Evolutionary conservation across 2,888 invertebrate species (phyloP).

Genomic region (Cerastoderma edule): DNA sequence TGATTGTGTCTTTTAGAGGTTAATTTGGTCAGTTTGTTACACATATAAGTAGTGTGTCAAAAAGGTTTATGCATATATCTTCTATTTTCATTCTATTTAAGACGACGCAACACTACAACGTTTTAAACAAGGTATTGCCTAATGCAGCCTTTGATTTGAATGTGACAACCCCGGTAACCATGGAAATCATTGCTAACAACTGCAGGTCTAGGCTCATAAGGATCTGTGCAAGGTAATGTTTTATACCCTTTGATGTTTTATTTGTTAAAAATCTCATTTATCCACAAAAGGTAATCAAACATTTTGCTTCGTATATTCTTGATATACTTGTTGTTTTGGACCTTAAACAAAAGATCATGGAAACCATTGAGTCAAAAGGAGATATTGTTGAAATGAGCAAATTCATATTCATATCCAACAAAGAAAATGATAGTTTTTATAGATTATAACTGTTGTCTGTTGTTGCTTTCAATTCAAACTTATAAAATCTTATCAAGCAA

Average conservation of each 20-base stretch:
- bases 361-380: too few species aligned
- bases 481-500: too few species aligned
- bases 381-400: too few species aligned
- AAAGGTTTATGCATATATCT: neutral
- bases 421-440: too few species aligned
- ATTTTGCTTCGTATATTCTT: too few species aligned
- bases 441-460: too few species aligned
- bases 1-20: too few species aligned
- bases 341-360: too few species aligned
- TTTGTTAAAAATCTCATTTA: neutral
- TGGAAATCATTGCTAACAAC: conserved; percentile 55
- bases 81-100: conserved; percentile 42
- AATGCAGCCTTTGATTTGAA: conserved; percentile 63
- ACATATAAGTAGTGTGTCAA: neutral
- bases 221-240: conserved; percentile 59
- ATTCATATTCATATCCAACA: too few species aligned
- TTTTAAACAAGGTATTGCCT: conserved; percentile 54
- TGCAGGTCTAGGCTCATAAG: conserved; percentile 70
- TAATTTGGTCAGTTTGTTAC: neutral
- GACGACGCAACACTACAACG: conserved; percentile 73
- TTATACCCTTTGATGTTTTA: neutral
- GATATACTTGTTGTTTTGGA: too few species aligned
- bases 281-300: too few species aligned
- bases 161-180: conserved; percentile 57
- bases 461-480: too few species aligned